phyloP scores from a whole-genome alignment of 2,888 invertebrate species.

The Megamerina dolium region DNA sequence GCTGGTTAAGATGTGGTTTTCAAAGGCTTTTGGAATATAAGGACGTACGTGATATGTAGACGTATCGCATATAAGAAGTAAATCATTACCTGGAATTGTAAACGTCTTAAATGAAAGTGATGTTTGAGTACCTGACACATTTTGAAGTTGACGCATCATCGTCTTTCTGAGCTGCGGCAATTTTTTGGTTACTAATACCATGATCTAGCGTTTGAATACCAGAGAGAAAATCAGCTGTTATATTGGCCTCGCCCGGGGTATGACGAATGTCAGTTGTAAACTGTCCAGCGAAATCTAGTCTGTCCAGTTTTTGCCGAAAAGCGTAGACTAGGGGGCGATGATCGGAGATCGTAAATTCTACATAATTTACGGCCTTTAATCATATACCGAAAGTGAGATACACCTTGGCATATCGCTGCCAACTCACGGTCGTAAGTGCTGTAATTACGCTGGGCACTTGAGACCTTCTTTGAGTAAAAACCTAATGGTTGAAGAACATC shows the following conservation, averaged over 20 bases:
- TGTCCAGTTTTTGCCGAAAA: conserved; percentile 10
- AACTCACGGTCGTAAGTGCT: conserved; percentile 45
- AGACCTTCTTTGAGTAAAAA: conserved; percentile 39
- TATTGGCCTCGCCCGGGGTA: conserved; percentile 8
- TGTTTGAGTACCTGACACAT: too few relatives aligned
- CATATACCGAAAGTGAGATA: conserved; percentile 33
- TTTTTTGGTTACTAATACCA: too few relatives aligned
- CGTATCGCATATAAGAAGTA: too few relatives aligned
- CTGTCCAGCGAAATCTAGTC: conserved; percentile 14
- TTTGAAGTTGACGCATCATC: too few relatives aligned
- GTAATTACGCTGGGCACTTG: conserved; percentile 35
- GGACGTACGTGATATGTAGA: too few relatives aligned
- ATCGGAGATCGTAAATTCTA: conserved; percentile 35
- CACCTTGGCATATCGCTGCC: conserved; percentile 37
- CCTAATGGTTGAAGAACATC: conserved; percentile 34
- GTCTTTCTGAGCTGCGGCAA: too few relatives aligned
- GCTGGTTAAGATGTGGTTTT: too few relatives aligned
- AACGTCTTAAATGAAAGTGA: too few relatives aligned
- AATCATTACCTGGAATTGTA: too few relatives aligned
- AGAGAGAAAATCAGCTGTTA: conserved; percentile 14
- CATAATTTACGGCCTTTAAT: conserved; percentile 11
- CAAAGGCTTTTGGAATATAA: too few relatives aligned
- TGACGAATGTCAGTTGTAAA: conserved; percentile 10
- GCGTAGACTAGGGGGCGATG: conserved; percentile 15
- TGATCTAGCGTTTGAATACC: conserved; percentile 1